Percentiles rank a stretch among this genome's conserved stretches.
These are phyloP conservation scores for Crypturellus undulatus DNA, from an alignment of 2,113 vertebrate species.

Conservation along the genomic window DNA sequence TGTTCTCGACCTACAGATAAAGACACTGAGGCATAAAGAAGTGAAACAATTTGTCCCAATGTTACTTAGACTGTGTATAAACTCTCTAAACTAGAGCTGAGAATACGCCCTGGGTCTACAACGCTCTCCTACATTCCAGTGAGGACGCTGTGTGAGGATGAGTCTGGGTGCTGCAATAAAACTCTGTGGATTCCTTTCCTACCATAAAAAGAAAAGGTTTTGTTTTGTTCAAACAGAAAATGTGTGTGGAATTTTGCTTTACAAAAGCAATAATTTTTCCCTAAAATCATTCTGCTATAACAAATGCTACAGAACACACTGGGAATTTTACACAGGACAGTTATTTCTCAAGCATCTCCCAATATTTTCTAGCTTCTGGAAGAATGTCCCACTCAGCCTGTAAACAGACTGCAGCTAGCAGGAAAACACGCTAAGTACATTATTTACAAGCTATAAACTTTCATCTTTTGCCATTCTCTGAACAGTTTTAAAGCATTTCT, in stretches of 20 bases:
- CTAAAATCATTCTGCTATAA: background rate
- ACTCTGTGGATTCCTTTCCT: background rate
- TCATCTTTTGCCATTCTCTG: background rate
- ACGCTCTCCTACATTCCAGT: background rate
- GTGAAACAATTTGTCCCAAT: background rate
- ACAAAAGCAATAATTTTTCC: background rate
- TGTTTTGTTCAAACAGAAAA: too few relatives aligned
- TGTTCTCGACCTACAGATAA: background rate
- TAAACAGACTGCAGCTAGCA: background rate
- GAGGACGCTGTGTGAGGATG: background rate
- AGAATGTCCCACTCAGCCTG: background rate
- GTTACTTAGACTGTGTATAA: background rate
- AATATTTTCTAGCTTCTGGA: constrained; percentile 13
- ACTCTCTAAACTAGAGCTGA: background rate
- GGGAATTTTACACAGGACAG: background rate
- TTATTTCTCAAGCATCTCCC: background rate
- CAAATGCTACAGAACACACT: background rate
- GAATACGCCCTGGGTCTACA: background rate
- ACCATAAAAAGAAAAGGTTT: too few relatives aligned
- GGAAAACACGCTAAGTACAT: background rate
- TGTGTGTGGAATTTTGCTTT: background rate
- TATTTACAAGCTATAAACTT: background rate
- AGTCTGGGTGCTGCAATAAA: background rate
- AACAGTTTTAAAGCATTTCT: background rate
- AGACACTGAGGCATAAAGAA: background rate